These are phyloP conservation scores for Penaeus vannamei DNA, from an alignment of 1,140 invertebrate species.

Conservation along the genomic window DNA sequence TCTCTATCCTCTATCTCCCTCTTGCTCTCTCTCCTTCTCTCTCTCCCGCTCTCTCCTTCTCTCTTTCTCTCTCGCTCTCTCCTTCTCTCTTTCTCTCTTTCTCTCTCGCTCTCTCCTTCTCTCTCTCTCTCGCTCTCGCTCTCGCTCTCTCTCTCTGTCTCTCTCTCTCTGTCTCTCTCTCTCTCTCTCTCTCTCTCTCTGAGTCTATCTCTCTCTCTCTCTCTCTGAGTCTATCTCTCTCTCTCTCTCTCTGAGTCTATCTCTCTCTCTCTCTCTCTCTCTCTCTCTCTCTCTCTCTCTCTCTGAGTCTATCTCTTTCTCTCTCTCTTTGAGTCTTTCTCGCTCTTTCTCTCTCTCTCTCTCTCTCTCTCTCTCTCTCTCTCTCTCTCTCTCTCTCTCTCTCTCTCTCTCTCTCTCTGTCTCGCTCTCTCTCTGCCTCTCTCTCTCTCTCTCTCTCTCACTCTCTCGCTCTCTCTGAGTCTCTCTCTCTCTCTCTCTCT, in stretches of 20 bases:
- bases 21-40: neutral
- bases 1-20: neutral
- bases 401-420: neutral
- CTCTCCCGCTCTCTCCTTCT: neutral
- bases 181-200: neutral
- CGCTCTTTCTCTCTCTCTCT: neutral
- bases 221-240: neutral
- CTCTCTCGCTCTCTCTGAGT: neutral
- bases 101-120: neutral
- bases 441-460: neutral
- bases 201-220: neutral
- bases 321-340: no score
- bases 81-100: neutral
- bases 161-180: neutral
- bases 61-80: neutral
- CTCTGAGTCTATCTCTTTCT: neutral
- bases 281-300: no score
- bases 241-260: neutral
- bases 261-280: neutral
- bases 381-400: neutral
- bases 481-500: neutral
- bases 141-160: neutral
- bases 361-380: neutral
- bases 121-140: neutral
- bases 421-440: neutral